These are phyloP conservation scores for Xenops minutus DNA, from an alignment of 2,797 vertebrate species.

Conservation along the genomic window DNA sequence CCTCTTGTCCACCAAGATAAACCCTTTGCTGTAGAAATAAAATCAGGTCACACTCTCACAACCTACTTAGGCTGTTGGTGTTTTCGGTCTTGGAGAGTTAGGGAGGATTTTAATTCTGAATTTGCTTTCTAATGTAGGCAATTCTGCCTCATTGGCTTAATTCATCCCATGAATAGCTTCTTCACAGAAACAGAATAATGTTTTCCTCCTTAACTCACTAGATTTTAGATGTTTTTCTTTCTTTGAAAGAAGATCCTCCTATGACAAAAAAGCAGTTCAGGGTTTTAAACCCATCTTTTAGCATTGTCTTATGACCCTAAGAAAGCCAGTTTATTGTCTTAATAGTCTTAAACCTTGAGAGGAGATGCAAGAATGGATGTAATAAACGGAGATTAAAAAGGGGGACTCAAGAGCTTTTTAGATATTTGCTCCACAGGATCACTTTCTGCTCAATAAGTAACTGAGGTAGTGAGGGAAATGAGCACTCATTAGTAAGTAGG, in stretches of 20 bases:
- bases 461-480: background rate
- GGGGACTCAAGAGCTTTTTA: background rate
- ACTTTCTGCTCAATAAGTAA: background rate
- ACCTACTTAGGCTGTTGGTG: background rate
- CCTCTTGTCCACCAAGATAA: background rate
- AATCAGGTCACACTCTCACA: background rate
- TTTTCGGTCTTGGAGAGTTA: background rate
- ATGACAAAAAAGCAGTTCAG: background rate
- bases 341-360: background rate
- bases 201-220: background rate
- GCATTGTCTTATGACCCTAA: background rate
- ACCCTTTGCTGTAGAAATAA: background rate
- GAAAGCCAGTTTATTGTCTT: background rate
- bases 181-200: background rate
- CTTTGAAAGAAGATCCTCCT: background rate
- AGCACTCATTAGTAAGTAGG: background rate
- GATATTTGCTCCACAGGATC: background rate
- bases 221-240: background rate
- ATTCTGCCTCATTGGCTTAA: background rate
- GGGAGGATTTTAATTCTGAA: background rate
- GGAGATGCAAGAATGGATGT: background rate
- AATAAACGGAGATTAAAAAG: background rate
- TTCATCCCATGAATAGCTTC: background rate
- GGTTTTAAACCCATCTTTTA: background rate
- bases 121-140: background rate